Base-by-base conservation (phyloP, 1,140 invertebrate genomes). In the Heliconius hermathena region DNA sequence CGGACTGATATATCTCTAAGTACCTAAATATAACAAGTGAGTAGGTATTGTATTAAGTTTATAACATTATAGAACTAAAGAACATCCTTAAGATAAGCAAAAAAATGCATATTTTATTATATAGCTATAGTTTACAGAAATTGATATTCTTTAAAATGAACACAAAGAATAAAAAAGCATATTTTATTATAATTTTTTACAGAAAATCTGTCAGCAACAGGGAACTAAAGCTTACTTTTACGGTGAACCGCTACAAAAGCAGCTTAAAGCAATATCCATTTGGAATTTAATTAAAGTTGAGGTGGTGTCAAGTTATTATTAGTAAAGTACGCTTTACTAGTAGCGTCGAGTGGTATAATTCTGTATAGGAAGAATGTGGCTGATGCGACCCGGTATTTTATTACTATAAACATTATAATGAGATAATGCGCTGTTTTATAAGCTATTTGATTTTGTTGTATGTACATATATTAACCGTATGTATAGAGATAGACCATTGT, bases 281-380 rank as follows among this genome's bases (percentile, higher is more conserved):
- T 57, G 73, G 52, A 74, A 57, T 74, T 74, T 74, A 54, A 74
- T 57, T 57, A 74, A 74, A 74, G 13, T 74, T 36, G 73, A 54
- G 41, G 22, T 57, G 73, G 29, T 74, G 73, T 36, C 73, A 74
- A 74, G 73, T 57, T 74, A 54, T 57, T 57, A 57, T 33, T 36
- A 74, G 33, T 33, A 66, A 66, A 66, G 11, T 13, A 46, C 41
- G 41, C 41, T 46, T 46, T 46, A 16, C 41, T 16, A 46, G 22
- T 16, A 13, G 26, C 60, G 60, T 66, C 60, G 60, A 66, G 60
- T 66, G 60, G 60, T 66, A 29, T 66, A 66, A 66, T 66, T 26
- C 60, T 66, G 60, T 66, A 26, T 16, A 29, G 60, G 13, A 66
- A 66, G 26, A 66, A 66, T 66, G 60, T 29, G n/a, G 60, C 13